Evolutionary conservation across 2,888 invertebrate species (phyloP).

Genomic region (Nymphalis c-album): DNA sequence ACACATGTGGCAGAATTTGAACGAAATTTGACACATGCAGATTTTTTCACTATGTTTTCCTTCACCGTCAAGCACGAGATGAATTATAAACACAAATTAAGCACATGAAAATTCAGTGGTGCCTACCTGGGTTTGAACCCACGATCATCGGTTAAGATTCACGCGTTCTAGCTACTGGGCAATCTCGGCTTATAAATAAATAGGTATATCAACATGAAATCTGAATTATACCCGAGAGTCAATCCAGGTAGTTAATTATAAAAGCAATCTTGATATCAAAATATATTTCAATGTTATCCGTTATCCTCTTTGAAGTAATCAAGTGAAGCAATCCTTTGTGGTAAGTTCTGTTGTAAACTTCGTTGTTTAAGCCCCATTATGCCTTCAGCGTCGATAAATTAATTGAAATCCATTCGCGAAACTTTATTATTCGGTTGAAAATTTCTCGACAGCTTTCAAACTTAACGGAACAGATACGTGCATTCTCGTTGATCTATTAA

Average conservation of each 20-base stretch:
- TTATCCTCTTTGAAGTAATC: constrained; percentile 22
- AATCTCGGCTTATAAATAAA: too few relatives aligned
- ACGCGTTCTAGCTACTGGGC: too few relatives aligned
- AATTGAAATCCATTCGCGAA: constrained; percentile 58
- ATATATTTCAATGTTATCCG: constrained; percentile 4
- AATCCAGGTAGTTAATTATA: not conserved
- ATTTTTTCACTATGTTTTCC: too few relatives aligned
- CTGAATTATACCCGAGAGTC: too few relatives aligned
- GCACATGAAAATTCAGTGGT: too few relatives aligned
- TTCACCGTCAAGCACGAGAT: too few relatives aligned
- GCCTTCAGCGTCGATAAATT: constrained; percentile 61
- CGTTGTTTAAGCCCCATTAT: constrained; percentile 56
- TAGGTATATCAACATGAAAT: too few relatives aligned
- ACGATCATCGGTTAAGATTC: too few relatives aligned
- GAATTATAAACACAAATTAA: too few relatives aligned
- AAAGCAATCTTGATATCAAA: constrained; percentile 8
- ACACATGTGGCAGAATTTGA: too few relatives aligned
- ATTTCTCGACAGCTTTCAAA: constrained; percentile 28
- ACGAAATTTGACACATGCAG: too few relatives aligned
- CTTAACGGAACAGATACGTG: constrained; percentile 14
- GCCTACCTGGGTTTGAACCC: too few relatives aligned
- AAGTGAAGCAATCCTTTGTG: constrained; percentile 32
- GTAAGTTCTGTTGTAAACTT: constrained; percentile 48
- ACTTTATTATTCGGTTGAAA: constrained; percentile 45
- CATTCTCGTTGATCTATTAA: constrained; percentile 10